phyloP scores from a whole-genome alignment of 2,797 vertebrate species.

The Chelonia mydas region DNA sequence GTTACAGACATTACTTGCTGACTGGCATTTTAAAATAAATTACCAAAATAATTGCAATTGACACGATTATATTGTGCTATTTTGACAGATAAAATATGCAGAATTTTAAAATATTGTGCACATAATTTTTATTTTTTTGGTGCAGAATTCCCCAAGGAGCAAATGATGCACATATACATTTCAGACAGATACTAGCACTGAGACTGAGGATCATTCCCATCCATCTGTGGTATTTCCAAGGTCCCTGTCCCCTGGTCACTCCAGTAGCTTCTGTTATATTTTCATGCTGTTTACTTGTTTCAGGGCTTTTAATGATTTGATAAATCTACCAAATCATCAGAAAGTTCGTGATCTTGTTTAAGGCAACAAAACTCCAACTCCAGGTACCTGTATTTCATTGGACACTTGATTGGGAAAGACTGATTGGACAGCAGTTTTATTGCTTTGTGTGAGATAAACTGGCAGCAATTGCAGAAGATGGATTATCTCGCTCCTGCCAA shows the following conservation, averaged over 20 bases:
- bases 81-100: too few relatives aligned
- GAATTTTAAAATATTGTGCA: too few relatives aligned
- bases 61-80: too few relatives aligned
- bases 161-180: not conserved
- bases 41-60: too few relatives aligned
- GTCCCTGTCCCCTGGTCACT: not conserved
- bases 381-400: accelerated
- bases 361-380: not conserved
- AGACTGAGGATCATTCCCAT: not conserved
- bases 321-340: not conserved
- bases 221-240: accelerated
- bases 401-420: too few relatives aligned
- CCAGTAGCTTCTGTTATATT: not conserved
- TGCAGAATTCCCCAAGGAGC: too few relatives aligned
- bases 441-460: not conserved
- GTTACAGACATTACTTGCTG: too few relatives aligned
- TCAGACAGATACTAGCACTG: not conserved
- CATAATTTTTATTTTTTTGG: too few relatives aligned
- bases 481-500: not conserved
- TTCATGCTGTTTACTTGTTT: not conserved
- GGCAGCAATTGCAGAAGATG: too few relatives aligned
- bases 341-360: not conserved
- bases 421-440: not conserved
- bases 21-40: too few relatives aligned
- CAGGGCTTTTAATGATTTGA: not conserved